Percentiles rank a stretch among this genome's conserved stretches.
These are phyloP conservation scores for Eonycteris spelaea DNA, from an alignment of 2,113 vertebrate species.

Conservation along the genomic window DNA sequence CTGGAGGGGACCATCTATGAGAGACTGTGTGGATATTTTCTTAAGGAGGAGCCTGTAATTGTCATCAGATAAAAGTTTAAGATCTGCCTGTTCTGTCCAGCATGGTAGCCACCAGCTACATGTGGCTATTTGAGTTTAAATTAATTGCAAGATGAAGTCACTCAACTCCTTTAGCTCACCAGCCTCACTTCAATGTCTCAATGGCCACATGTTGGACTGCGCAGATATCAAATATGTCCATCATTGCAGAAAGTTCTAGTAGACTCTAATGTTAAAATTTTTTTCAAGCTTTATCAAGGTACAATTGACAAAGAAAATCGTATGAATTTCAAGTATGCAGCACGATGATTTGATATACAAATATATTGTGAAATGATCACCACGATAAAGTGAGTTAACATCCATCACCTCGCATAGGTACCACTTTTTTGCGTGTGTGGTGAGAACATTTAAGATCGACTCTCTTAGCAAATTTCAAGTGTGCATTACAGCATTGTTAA, in stretches of 20 bases:
- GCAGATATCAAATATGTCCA: neutral
- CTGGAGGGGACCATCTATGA: neutral
- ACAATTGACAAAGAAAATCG: neutral
- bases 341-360: neutral
- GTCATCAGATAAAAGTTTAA: constrained; percentile 3
- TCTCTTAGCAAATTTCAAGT: neutral
- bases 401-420: neutral
- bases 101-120: neutral
- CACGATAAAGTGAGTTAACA: neutral
- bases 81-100: neutral
- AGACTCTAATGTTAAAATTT: no score
- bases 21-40: neutral
- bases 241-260: neutral
- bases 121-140: neutral
- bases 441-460: neutral
- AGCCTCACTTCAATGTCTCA: neutral
- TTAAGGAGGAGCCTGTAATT: neutral
- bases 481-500: neutral
- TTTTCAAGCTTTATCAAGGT: neutral
- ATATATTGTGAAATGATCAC: neutral
- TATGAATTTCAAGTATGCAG: neutral
- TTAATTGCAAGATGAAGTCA: neutral
- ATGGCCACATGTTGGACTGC: neutral
- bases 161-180: neutral
- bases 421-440: neutral